A percentile compares a stretch with the other conserved stretches of the same genome.
Evolutionary conservation across 2,888 invertebrate genomes (phyloP).

Genomic region (Eupithecia abbreviata): DNA sequence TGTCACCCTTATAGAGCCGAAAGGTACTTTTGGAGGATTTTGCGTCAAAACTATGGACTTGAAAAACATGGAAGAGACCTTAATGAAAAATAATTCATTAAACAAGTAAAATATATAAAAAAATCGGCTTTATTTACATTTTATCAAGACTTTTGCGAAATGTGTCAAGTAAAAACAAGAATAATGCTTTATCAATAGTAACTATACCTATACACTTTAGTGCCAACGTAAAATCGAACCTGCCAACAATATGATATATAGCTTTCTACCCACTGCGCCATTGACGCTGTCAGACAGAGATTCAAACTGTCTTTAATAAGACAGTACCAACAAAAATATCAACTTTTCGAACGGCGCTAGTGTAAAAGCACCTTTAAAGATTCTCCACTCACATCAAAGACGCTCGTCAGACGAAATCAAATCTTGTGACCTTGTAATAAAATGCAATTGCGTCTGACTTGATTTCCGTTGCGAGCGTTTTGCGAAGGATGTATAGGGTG

Average conservation of each 20-base stretch:
- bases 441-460: slow-evolving; percentile 22
- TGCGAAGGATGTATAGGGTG: background rate
- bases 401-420: slow-evolving; percentile 30
- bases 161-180: background rate
- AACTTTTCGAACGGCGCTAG: too few species aligned
- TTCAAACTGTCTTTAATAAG: background rate
- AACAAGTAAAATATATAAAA: too few species aligned
- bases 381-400: slow-evolving; percentile 23
- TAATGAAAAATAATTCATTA: too few species aligned
- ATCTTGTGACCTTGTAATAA: slow-evolving; percentile 29
- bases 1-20: too few species aligned
- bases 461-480: slow-evolving; percentile 20
- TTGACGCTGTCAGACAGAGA: background rate
- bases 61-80: too few species aligned
- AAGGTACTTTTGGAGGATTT: too few species aligned
- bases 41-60: too few species aligned
- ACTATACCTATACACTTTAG: too few species aligned
- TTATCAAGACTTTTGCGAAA: background rate
- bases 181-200: too few species aligned
- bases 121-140: background rate
- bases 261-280: background rate
- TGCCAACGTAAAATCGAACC: background rate
- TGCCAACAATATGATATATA: background rate
- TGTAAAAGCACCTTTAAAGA: slow-evolving; percentile 7
- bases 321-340: background rate